These are phyloP conservation scores for Stratiomys singularior DNA, from an alignment of 2,888 invertebrate species.

Conservation along the genomic window DNA sequence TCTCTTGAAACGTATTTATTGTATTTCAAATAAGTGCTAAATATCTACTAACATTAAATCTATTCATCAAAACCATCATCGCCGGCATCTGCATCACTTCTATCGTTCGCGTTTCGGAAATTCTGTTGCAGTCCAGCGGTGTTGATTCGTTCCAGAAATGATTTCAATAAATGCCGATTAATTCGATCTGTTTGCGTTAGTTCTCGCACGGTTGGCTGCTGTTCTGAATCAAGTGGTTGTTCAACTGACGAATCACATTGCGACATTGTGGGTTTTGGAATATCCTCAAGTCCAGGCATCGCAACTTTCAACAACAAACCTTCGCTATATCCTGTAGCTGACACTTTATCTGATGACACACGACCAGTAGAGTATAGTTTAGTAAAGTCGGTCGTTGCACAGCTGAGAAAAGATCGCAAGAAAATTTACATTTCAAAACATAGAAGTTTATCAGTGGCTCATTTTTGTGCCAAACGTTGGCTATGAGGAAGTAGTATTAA, in stretches of 20 bases:
- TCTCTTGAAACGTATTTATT: background rate
- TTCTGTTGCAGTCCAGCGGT: constrained; percentile 26
- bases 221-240: constrained; percentile 1
- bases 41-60: background rate
- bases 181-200: constrained; percentile 50
- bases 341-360: background rate
- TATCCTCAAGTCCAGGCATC: constrained; percentile 40
- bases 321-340: background rate
- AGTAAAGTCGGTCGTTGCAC: background rate
- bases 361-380: background rate
- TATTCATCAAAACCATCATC: constrained; percentile 27
- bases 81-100: background rate
- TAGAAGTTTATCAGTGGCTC: no score
- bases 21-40: background rate
- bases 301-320: background rate
- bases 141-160: constrained; percentile 49
- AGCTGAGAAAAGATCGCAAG: no score
- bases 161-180: constrained; percentile 48
- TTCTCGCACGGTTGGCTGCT: constrained; percentile 24
- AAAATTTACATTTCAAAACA: no score
- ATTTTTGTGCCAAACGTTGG: no score
- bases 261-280: background rate
- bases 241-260: background rate
- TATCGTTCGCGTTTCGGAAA: constrained; percentile 12
- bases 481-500: no score